These are phyloP conservation scores for Miniopterus natalensis DNA, from an alignment of 2,113 vertebrate genomes.

Conservation along the genomic window DNA sequence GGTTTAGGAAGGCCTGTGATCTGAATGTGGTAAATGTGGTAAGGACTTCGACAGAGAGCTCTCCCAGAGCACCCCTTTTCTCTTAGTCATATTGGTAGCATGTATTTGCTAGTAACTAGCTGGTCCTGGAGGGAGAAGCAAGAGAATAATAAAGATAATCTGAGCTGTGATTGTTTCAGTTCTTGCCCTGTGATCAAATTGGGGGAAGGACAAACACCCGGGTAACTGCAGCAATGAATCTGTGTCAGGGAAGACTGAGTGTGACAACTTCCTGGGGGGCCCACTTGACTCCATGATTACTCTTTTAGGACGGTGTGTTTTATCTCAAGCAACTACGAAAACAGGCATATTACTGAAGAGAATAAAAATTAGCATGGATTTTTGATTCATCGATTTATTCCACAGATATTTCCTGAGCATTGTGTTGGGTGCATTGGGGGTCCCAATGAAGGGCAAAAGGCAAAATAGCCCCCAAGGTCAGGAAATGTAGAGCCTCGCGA, in stretches of 20 bases:
- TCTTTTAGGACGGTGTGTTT: not conserved
- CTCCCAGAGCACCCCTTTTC: not conserved
- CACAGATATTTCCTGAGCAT: not conserved
- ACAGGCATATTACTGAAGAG: not conserved
- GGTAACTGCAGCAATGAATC: not conserved
- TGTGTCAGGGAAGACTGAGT: not conserved
- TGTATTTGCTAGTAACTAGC: not conserved
- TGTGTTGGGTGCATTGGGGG: not conserved
- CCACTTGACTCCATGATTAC: not conserved
- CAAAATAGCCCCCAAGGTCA: not conserved
- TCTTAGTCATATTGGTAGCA: not conserved
- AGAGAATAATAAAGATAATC: constrained; percentile 11
- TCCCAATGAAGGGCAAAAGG: not conserved
- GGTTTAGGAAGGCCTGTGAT: not conserved
- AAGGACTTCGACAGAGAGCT: not conserved
- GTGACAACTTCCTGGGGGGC: not conserved
- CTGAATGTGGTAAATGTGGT: not conserved
- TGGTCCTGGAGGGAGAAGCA: not conserved
- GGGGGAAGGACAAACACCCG: not conserved
- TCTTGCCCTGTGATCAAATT: not conserved
- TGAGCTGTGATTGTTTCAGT: not conserved
- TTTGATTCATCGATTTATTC: constrained; percentile 19
- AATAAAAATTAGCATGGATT: not conserved
- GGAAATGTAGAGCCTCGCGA: constrained; percentile 11
- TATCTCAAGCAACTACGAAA: not conserved